A percentile compares a stretch with the other conserved stretches of the same genome.
Evolutionary conservation across 1,140 invertebrate species (phyloP).

Genomic region (Drosophila kepulauana): DNA sequence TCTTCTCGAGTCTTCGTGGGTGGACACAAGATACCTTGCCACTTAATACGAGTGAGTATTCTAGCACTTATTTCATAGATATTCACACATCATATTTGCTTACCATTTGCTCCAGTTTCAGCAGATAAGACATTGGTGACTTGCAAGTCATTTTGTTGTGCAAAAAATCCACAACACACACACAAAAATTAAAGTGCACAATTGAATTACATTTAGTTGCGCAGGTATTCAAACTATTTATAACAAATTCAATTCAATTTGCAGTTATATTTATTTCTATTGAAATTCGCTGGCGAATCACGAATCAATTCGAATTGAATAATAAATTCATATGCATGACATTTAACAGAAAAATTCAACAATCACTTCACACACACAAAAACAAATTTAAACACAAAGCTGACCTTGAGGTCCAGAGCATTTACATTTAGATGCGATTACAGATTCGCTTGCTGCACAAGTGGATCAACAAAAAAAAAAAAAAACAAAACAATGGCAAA

Average conservation of each 20-base stretch:
- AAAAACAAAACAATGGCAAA: too few species aligned
- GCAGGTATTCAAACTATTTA: neutral
- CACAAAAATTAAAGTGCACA: neutral
- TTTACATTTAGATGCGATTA: too few species aligned
- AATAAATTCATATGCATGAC: conserved; percentile 35
- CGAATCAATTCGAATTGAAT: conserved; percentile 17
- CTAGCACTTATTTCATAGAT: neutral
- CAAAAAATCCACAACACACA: neutral
- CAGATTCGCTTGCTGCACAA: too few species aligned
- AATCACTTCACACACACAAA: neutral
- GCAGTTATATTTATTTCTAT: conserved; percentile 1
- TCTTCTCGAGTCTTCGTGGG: neutral
- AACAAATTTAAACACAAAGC: neutral
- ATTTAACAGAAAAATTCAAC: conserved; percentile 4
- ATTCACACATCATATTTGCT: conserved; percentile 19
- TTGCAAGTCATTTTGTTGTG: conserved; percentile 55
- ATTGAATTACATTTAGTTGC: conserved; percentile 8
- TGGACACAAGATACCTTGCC: neutral
- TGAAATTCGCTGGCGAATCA: conserved; percentile 16
- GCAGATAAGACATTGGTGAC: conserved; percentile 52
- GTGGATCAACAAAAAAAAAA: too few species aligned
- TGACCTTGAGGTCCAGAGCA: conserved; percentile 22
- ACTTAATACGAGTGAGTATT: neutral
- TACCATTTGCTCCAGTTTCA: conserved; percentile 73
- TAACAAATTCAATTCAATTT: conserved; percentile 17